Conservation (phyloP, 1,140 invertebrate species). For the Pseudomyrmex gracilis region DNA sequence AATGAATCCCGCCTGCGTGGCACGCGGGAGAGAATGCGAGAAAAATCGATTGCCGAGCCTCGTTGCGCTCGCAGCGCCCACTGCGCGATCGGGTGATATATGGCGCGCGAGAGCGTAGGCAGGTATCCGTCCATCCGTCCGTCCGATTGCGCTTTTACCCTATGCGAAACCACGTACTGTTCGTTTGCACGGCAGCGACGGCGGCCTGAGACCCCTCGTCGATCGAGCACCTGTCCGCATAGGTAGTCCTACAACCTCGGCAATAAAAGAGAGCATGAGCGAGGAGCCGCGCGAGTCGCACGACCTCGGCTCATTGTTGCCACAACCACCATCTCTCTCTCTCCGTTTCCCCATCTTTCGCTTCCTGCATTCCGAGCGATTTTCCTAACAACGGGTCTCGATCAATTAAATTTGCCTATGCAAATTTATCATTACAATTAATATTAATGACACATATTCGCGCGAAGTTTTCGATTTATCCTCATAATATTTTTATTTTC, state of each 20-base stretch:
- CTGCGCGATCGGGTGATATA: conserved; percentile 72
- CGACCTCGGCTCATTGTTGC: conserved; percentile 58
- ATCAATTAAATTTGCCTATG: conserved; percentile 23
- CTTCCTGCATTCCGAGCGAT: conserved; percentile 49
- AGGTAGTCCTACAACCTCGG: conserved; percentile 60
- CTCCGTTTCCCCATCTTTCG: neutral
- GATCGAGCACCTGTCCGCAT: conserved; percentile 68
- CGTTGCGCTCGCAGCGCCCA: conserved; percentile 10
- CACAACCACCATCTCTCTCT: conserved; percentile 16
- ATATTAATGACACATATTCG: too few relatives aligned
- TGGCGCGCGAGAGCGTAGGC: conserved; percentile 68
- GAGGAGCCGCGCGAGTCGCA: conserved; percentile 21
- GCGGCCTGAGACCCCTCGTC: conserved; percentile 57
- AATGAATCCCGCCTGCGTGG: conserved; percentile 27
- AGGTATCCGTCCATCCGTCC: conserved; percentile 64
- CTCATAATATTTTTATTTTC: neutral
- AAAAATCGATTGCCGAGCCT: conserved; percentile 26
- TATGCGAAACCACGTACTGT: conserved; percentile 30
- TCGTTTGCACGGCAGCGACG: neutral
- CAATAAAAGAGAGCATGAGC: conserved; percentile 64
- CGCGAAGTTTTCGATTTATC: neutral
- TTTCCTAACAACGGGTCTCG: conserved; percentile 10
- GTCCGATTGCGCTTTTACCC: conserved; percentile 28
- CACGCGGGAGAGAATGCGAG: conserved; percentile 20
- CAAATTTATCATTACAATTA: conserved; percentile 15